Base-by-base conservation (phyloP, 2,113 vertebrate genomes). In the Indicator maculatus region DNA sequence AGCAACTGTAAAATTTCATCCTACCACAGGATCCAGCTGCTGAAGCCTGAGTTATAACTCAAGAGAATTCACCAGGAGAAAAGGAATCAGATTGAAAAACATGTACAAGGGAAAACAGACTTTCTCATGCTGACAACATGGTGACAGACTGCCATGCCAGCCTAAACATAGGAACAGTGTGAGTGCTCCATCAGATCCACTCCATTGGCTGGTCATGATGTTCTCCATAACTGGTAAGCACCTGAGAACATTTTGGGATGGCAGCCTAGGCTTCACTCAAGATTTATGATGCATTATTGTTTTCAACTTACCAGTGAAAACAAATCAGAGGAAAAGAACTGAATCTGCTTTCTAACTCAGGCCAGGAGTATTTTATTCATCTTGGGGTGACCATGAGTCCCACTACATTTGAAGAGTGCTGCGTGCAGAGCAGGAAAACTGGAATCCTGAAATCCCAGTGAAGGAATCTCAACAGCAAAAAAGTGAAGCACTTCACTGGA, bases 1-100 rank as follows among this genome's bases (percentile, higher is more conserved):
- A 89, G 33, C 9, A 91, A 73, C 78, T 65, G 64, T 63, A 92
- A 73, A 89, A 73, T 76, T 76, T 84, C 2, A 5, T 59, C 60
- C 72, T 71, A 50, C 26, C 8, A 30, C 33, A 44, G 45, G 33
- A 86, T 77, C 24, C 17, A 77, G 52, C 15, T 61, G 41, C 72
- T 80, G 72, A 77, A 92, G 71, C 61, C 52, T 45, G 38, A 73
- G 26, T 66, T 83, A 6, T 55, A 67, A 44, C 33, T 85, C 41
- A 44, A 44, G 41, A 47, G 28, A 79, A 88, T 3, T 70, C 52
- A 26, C 1, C 63, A 79, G 24, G 26, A 69, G 26, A 76, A 89
- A 85, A 73, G 31, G 20, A 88, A 67, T 77, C 7, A 5, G 17
- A 77, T 38, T 83, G 84, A 83, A 85, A 89, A 77, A 63, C 39